Base-by-base conservation (phyloP, 1,140 invertebrate species). In the Drosophila paulistorum region DNA sequence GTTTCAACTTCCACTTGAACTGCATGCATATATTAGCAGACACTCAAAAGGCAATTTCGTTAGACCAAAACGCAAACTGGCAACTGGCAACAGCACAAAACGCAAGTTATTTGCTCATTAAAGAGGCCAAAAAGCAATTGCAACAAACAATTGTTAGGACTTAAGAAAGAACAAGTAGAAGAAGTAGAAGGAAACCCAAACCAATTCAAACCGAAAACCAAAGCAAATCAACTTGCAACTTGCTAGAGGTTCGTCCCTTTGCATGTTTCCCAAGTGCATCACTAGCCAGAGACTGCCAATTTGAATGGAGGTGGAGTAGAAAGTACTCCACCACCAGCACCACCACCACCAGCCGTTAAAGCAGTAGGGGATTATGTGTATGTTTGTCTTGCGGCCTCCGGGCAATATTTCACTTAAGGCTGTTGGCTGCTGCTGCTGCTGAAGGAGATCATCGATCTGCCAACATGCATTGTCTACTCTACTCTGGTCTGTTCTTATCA, bases 401-500 rank as follows among this genome's bases (percentile, higher is more conserved):
- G 70, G 81, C 83, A 81, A 86, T 86, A 87, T 86, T 87, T 86
- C 76, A 79, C 82, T 87, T 75, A 64, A 69, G 61, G 69, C 81
- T 37, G 35, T 30, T 33, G 55, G 63, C 59, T 37, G 37, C 37
- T 39, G 37, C 35, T 37, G 37, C 37, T 39, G 20, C 45, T 51
- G 45, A 51, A 51, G 45, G 45, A 51, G 45, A 51, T 51, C 45
- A 82, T 87, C 76, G 79, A 87, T 86, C 74, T 51, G 45, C 78
- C 42, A 59, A 59, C 51, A 59, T 65, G 30, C 54, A 54, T 14
- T 37, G 61, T 60, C 33, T 39, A 54, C 41, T 30, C 13, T 13
- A 30, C 48, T 45, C 33, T 35, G 33, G 45, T 51, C 57, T 65
- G 14, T 7, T 58, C 82, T 86, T 86, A 86, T 86, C 83, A 87